These are phyloP conservation scores for Macroramphosus scolopax DNA, from an alignment of 2,797 vertebrate genomes.

Conservation along the genomic window DNA sequence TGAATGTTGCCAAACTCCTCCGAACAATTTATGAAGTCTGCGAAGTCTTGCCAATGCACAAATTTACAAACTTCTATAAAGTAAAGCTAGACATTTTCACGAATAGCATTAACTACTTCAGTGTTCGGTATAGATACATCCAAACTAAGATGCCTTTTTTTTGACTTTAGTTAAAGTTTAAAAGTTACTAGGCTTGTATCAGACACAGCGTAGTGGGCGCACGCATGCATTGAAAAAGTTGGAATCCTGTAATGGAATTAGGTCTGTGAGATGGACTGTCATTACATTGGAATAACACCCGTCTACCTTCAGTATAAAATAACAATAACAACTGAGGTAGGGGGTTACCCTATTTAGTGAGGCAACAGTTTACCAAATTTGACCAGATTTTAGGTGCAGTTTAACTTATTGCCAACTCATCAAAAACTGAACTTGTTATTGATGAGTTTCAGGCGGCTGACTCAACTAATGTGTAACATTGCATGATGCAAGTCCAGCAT, in stretches of 20 bases:
- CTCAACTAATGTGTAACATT: no score
- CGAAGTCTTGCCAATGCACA: fast-evolving
- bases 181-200: not conserved
- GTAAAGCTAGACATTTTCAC: fast-evolving
- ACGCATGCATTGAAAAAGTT: not conserved
- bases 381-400: no score
- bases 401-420: no score
- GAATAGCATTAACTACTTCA: fast-evolving
- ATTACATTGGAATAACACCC: not conserved
- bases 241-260: not conserved
- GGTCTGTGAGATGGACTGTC: not conserved
- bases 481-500: no score
- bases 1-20: not conserved
- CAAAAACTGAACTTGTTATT: no score
- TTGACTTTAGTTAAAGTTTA: not conserved
- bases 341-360: no score
- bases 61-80: fast-evolving
- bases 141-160: fast-evolving
- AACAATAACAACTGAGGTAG: no score
- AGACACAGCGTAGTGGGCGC: not conserved
- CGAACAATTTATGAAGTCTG: not conserved
- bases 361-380: no score
- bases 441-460: no score
- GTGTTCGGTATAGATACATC: constrained; percentile 1
- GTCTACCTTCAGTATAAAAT: no score